phyloP scores from a whole-genome alignment of 2,888 invertebrate genomes.

The Tiphia femorata region DNA sequence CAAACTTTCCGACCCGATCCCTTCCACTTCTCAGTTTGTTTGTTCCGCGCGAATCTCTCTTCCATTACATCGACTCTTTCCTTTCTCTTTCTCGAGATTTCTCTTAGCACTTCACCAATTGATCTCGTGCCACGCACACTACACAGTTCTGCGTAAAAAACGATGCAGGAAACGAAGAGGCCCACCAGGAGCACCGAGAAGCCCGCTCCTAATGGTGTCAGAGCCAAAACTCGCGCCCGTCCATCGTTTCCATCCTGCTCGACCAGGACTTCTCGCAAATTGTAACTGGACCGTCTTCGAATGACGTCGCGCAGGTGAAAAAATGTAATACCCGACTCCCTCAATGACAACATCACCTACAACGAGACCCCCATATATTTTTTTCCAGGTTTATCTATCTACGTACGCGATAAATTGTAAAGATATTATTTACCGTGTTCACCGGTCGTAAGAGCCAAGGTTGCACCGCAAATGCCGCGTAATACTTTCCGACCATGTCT shows the following conservation, averaged over 20 bases:
- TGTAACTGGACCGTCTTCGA: conserved; percentile 43
- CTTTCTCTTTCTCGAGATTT: conserved; percentile 12
- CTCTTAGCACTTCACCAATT: conserved; percentile 7
- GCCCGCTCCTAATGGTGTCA: conserved; percentile 59
- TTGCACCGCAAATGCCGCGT: conserved; percentile 54
- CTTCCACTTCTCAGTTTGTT: too few relatives aligned
- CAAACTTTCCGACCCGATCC: too few relatives aligned
- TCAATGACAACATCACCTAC: conserved; percentile 52
- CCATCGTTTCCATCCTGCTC: conserved; percentile 52
- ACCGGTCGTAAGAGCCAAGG: conserved; percentile 58
- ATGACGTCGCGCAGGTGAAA: conserved; percentile 55
- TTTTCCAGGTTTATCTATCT: too few relatives aligned
- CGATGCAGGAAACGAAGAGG: conserved; percentile 38
- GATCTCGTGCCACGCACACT: conserved; percentile 5
- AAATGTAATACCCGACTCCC: conserved; percentile 50
- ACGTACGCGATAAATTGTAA: not conserved
- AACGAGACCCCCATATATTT: not conserved
- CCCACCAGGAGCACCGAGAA: conserved; percentile 53
- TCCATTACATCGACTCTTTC: too few relatives aligned
- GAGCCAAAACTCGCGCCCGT: conserved; percentile 36
- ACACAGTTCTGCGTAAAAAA: conserved; percentile 53
- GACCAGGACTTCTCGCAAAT: conserved; percentile 50
- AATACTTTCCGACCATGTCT: conserved; percentile 45
- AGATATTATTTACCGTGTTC: conserved; percentile 46
- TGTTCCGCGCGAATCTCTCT: too few relatives aligned